Percentiles rank a stretch among this genome's conserved stretches.
Conservation (phyloP, 2,113 vertebrate genomes). For the Isurus oxyrinchus region DNA sequence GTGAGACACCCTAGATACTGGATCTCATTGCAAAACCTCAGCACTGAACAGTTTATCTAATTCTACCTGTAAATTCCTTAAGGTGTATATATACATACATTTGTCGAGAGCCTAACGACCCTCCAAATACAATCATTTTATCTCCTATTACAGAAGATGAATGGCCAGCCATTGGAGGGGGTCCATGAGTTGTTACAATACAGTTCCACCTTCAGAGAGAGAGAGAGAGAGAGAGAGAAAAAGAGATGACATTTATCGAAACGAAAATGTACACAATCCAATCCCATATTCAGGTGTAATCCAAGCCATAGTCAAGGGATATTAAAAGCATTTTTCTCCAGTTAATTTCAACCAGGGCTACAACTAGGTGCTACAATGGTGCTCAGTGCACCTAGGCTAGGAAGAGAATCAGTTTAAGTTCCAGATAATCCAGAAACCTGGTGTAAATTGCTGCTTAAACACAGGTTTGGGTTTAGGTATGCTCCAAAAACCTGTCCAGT, state of each 20-base stretch:
- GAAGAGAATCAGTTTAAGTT: neutral
- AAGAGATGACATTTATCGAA: neutral
- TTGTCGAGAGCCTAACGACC: conserved; percentile 87
- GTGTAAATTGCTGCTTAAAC: neutral
- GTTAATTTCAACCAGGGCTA: neutral
- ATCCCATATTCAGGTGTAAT: neutral
- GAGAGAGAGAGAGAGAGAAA: neutral
- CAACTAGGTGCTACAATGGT: neutral
- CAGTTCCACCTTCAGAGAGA: conserved; percentile 85
- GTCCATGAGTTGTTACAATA: conserved; percentile 91
- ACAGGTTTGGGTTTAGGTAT: no score
- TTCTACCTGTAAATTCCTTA: neutral
- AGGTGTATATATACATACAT: conserved; percentile 66
- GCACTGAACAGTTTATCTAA: neutral
- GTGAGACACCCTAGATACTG: neutral
- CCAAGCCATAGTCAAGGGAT: neutral
- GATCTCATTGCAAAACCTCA: neutral
- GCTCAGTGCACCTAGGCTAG: neutral
- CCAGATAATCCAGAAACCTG: neutral
- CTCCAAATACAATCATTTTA: conserved; percentile 95
- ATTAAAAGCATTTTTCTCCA: neutral
- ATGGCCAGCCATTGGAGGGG: conserved; percentile 95
- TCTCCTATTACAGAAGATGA: conserved; percentile 90
- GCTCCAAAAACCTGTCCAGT: neutral
- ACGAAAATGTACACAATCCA: neutral